Percentiles rank a stretch among this genome's conserved stretches.
Conservation (phyloP, 1,140 invertebrate genomes). For the Heliconius congener region DNA sequence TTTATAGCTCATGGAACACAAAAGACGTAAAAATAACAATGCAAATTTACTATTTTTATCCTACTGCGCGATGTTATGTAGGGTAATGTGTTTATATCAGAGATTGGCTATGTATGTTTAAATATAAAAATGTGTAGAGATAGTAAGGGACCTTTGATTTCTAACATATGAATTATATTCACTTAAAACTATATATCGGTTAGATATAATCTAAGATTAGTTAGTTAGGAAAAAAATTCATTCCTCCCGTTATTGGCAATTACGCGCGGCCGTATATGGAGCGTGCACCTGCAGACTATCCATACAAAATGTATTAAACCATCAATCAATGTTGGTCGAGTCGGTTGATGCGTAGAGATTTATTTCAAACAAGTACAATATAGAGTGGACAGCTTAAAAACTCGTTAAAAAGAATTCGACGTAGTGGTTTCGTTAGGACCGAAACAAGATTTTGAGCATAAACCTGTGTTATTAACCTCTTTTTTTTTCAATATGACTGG, state of each 20-base stretch:
- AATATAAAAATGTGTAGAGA: no score
- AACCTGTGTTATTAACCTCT: neutral
- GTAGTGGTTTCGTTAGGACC: neutral
- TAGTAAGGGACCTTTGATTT: no score
- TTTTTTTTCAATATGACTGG: neutral
- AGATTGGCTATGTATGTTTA: no score
- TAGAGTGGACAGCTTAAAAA: neutral
- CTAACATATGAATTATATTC: no score
- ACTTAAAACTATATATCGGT: no score
- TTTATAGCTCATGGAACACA: neutral
- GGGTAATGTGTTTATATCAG: no score
- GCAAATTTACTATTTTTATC: neutral
- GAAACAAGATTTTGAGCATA: neutral
- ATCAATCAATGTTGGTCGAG: constrained; percentile 18
- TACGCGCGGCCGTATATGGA: constrained; percentile 13
- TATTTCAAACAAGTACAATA: constrained; percentile 7
- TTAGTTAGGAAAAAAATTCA: neutral
- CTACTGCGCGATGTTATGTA: no score
- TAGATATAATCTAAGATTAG: neutral
- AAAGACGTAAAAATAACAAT: neutral
- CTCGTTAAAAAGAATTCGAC: neutral
- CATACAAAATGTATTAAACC: constrained; percentile 6
- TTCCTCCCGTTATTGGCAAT: constrained; percentile 7
- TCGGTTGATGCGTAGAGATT: neutral
- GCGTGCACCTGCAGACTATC: constrained; percentile 17